Evolutionary conservation across 2,888 invertebrate species (phyloP), one percentile per base, ranked within the genome.

Genomic region (Plagodis dolabraria): DNA sequence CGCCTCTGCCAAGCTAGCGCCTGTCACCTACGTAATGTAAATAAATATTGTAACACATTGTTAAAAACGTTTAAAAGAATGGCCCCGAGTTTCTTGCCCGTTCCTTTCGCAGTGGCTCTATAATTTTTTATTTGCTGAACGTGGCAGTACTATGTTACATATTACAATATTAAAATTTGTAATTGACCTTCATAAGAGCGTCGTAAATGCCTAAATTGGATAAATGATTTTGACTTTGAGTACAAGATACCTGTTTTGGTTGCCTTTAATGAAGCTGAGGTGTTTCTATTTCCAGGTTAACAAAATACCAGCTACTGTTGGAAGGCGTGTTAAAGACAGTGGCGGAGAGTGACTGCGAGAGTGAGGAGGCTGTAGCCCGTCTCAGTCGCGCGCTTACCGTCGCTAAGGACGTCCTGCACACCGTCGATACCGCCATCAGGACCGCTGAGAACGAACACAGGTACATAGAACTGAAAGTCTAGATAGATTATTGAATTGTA

Each of bases 361-460:
- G 65, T 5, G 79, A 75, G 0, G 85, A 80, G 5, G 90, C 88
- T 57, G 68, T 83, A 5, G 70, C 69, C 8, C 68, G 72, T 22
- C 67, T 92, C 53, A 63, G 70, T 35, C 69, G 78, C 0, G 92
- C 92, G 6, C 76, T 88, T 6, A 77, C 74, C 44, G 82, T 86
- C 0, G 93, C 92, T 49, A 87, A 86, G 68, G 90, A 91, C 5
- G 92, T 93, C 36, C 76, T 93, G 70, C 89, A 91, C 53, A 71
- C 75, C 2, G 93, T 93, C 2, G 92, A 93, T 65, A 87, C 87
- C 0, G 89, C 92, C 33, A 88, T 93, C 35, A 68, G 91, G 6
- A 88, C 87, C 0, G 85, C 88, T 0, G 93, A 93, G 82, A 93
- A 93, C 57, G 87, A 92, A 53, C 92, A 92, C 74, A 83, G 93